Evolutionary conservation across 2,797 vertebrate species (phyloP), one percentile per base, ranked within the genome.

Genomic region (Heteromormyrus szaboi): DNA sequence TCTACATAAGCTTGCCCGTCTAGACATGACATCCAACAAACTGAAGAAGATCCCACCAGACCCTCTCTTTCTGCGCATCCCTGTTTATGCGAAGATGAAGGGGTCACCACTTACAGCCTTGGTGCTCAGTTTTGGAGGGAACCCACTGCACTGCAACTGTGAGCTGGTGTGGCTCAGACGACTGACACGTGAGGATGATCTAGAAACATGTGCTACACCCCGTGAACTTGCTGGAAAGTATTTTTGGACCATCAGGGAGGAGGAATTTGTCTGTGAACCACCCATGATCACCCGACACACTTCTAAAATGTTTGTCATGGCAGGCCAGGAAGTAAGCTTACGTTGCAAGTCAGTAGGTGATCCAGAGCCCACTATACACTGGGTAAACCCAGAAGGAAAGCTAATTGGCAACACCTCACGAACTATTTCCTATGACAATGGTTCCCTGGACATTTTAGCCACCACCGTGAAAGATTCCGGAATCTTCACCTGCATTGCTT

Each of bases 21-120:
- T 98, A 91, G 97, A 98, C 94, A 98, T 98, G 97, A 98, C 97
- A 0, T 98, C 97, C 90, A 98, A 98, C 93, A 97, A 97, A 92
- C 95, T 98, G 92, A 98, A 97, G 94, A 98, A 97, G 92, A 97
- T 98, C 68, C 97, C 97, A 0, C 97, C 97, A 0, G 97, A 98
- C 92, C 97, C 97, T 0, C 91, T 98, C 87, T 98, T 98, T 93
- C 96, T 97, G 90, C 95, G 97, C 37, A 97, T 97, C 89, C 97
- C 97, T 0, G 96, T 98, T 14, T 97, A 97, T 1, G 97, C 97
- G 3, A 96, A 96, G 94, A 95, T 96, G 89, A 97, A 97, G 90
- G 97, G 97, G 0, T 97, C 97, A 0, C 97, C 97, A 0, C 95
- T 96, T 22, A 96, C 95, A 0, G 96, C 97, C 0, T 93, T 98